phyloP scores from a whole-genome alignment of 1,140 invertebrate genomes.

The Ganaspis sp. region DNA sequence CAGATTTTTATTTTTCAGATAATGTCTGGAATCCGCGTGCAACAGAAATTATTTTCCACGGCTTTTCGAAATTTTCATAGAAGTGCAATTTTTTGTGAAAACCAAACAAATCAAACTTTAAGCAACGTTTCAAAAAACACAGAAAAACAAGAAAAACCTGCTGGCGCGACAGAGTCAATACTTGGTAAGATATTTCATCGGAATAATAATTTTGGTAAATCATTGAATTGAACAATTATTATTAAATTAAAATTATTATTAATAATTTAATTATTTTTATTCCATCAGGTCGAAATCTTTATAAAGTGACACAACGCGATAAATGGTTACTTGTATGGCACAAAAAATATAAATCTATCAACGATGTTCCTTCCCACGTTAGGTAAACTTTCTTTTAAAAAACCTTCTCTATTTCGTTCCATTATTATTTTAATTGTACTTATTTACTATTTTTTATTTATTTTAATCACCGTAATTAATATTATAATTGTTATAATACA shows the following conservation, averaged over 20 bases:
- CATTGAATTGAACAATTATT: no score
- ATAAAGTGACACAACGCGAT: neutral
- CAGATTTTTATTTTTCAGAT: neutral
- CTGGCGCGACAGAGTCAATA: neutral
- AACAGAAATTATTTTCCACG: neutral
- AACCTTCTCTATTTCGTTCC: neutral
- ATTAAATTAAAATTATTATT: no score
- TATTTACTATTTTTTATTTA: no score
- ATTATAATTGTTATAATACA: no score
- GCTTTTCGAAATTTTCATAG: neutral
- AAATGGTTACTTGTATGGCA: conserved; percentile 7
- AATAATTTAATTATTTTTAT: no score
- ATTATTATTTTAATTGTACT: no score
- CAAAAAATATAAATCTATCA: conserved; percentile 19
- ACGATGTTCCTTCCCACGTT: neutral
- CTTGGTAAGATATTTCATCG: no score
- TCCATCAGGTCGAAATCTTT: no score
- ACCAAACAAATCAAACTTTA: neutral
- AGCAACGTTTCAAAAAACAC: neutral
- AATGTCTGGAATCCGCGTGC: neutral
- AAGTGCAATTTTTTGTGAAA: neutral
- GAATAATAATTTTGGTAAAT: no score
- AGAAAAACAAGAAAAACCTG: neutral
- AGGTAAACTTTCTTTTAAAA: neutral
- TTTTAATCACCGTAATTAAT: no score